Percentiles rank a stretch among this genome's conserved stretches.
Conservation (phyloP, 2,113 vertebrate genomes). For the Nyctereutes procyonoides region DNA sequence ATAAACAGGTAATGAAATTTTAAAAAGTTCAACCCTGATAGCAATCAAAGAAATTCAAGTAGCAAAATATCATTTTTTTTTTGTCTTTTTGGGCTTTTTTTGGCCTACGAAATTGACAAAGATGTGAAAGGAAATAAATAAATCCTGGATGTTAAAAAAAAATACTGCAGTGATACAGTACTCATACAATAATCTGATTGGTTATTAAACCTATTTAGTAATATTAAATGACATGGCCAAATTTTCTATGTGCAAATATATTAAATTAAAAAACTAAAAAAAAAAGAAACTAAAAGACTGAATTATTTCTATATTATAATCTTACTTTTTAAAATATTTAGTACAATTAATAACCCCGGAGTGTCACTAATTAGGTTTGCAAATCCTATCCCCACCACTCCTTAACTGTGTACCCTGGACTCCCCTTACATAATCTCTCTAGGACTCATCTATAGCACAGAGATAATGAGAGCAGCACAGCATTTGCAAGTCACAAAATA, state of each 20-base stretch:
- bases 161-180: neutral
- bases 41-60: constrained; percentile 34
- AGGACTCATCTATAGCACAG: neutral
- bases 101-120: neutral
- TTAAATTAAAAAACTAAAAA: constrained; percentile 1
- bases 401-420: neutral
- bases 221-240: neutral
- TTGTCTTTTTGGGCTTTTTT: neutral
- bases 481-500: neutral
- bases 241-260: neutral
- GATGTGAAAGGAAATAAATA: constrained; percentile 46
- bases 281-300: neutral
- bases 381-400: neutral
- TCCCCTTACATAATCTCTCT: neutral
- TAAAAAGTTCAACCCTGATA: neutral
- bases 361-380: neutral
- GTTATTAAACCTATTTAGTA: constrained; percentile 22
- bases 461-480: neutral
- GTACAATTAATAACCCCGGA: neutral
- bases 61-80: neutral
- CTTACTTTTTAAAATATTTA: neutral
- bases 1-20: neutral
- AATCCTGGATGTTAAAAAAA: constrained; percentile 17
- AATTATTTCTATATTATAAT: constrained; percentile 9
- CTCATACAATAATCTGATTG: neutral